phyloP scores from a whole-genome alignment of 1,140 invertebrate species.

The Hypothenemus hampei region DNA sequence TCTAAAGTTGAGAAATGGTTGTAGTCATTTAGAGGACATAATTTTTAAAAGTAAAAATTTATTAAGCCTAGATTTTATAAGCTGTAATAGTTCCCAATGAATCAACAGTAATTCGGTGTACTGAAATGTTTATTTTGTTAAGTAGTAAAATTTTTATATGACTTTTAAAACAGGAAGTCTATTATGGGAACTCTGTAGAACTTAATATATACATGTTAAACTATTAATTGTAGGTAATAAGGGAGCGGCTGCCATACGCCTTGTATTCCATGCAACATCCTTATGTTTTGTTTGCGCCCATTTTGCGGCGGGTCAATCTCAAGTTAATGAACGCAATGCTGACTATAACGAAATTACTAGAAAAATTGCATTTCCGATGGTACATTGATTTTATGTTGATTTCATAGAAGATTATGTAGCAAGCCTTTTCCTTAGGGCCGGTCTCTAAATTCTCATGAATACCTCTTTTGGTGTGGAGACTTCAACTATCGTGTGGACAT shows the following conservation, averaged over 20 bases:
- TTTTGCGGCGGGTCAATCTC: slow-evolving; percentile 96
- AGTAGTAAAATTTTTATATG: too few relatives aligned
- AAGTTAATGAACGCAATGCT: slow-evolving; percentile 91
- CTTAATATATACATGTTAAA: too few relatives aligned
- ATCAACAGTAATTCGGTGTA: too few relatives aligned
- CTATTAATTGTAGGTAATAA: slow-evolving; percentile 48
- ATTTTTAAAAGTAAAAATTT: too few relatives aligned
- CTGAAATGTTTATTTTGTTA: too few relatives aligned
- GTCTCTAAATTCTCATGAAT: slow-evolving; percentile 91
- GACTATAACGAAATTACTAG: slow-evolving; percentile 94
- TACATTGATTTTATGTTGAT: slow-evolving; percentile 10
- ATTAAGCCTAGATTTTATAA: too few relatives aligned
- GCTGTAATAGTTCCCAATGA: too few relatives aligned
- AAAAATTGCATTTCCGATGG: slow-evolving; percentile 90
- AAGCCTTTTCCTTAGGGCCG: slow-evolving; percentile 50
- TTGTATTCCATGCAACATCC: slow-evolving; percentile 88
- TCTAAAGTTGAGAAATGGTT: too few relatives aligned
- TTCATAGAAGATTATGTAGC: slow-evolving; percentile 8
- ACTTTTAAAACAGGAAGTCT: too few relatives aligned
- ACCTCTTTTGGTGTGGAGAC: slow-evolving; percentile 99
- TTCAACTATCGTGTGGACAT: slow-evolving; percentile 99
- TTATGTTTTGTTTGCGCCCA: slow-evolving; percentile 98
- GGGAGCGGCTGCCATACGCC: slow-evolving; percentile 92
- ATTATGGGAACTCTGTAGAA: too few relatives aligned
- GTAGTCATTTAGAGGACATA: too few relatives aligned